These are phyloP conservation scores for Mythimna albipuncta DNA, from an alignment of 2,888 invertebrate genomes.

Conservation along the genomic window DNA sequence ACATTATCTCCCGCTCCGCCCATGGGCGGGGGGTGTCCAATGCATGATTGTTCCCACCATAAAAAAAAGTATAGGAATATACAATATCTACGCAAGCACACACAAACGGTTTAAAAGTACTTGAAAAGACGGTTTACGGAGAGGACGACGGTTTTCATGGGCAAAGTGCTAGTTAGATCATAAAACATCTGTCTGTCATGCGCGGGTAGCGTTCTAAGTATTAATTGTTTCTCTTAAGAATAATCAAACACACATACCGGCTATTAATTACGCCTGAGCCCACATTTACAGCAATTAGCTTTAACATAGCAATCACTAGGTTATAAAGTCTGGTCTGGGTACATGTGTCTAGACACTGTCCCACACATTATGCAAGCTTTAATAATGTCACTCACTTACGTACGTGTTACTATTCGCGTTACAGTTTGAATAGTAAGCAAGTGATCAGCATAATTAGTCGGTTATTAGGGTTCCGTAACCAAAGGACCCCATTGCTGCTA, in stretches of 20 bases:
- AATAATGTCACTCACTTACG: constrained; percentile 39
- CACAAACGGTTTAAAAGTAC: no score
- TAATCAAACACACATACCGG: constrained; percentile 10
- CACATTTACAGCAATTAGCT: constrained; percentile 24
- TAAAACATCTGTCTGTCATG: not conserved
- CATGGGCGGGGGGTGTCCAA: no score
- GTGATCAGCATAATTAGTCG: constrained; percentile 48
- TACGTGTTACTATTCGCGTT: constrained; percentile 46
- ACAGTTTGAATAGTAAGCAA: constrained; percentile 41
- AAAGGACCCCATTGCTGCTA: no score
- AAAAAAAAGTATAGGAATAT: no score
- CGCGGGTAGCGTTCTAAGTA: not conserved
- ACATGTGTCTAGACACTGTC: constrained; percentile 45
- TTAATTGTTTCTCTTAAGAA: not conserved
- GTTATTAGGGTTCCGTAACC: not conserved
- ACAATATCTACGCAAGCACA: no score
- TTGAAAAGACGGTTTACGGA: no score
- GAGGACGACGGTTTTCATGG: no score
- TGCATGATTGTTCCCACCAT: no score
- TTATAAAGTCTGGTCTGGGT: constrained; percentile 21
- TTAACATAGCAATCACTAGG: constrained; percentile 33
- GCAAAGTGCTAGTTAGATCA: not conserved
- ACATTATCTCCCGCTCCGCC: no score
- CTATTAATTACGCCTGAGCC: constrained; percentile 12
- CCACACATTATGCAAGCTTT: constrained; percentile 52